Percentiles rank a stretch among this genome's conserved stretches.
These are phyloP conservation scores for Radopholus similis DNA, from an alignment of 1,140 invertebrate species.

Conservation along the genomic window DNA sequence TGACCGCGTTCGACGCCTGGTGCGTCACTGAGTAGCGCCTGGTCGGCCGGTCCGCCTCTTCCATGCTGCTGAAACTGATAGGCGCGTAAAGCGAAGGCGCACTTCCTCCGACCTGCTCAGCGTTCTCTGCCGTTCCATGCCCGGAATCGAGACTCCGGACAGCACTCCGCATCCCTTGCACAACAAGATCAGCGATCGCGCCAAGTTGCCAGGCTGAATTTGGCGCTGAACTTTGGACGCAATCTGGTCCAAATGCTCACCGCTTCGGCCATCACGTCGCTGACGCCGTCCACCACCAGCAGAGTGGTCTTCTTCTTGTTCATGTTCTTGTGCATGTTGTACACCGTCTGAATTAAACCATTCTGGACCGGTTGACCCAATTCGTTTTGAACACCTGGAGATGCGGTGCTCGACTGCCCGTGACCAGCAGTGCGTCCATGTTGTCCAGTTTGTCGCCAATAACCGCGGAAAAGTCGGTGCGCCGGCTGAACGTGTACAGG, in stretches of 20 bases:
- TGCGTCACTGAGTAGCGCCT: slow-evolving; percentile 52
- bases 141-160: slow-evolving; percentile 57
- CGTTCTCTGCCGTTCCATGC: slow-evolving; percentile 59
- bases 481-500: slow-evolving; percentile 51
- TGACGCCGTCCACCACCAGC: slow-evolving; percentile 74
- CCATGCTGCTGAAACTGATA: slow-evolving; percentile 55
- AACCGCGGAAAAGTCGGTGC: slow-evolving; percentile 55
- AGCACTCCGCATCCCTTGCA: slow-evolving; percentile 59
- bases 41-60: slow-evolving; percentile 57
- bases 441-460: slow-evolving; percentile 58
- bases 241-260: slow-evolving; percentile 62
- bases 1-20: not conserved
- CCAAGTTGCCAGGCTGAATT: slow-evolving; percentile 58
- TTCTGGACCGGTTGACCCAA: not conserved
- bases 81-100: not conserved
- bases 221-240: not conserved
- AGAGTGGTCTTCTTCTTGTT: slow-evolving; percentile 77
- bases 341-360: slow-evolving; percentile 65
- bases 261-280: slow-evolving; percentile 70
- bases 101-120: slow-evolving; percentile 41
- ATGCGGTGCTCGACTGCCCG: slow-evolving; percentile 76
- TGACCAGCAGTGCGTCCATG: slow-evolving; percentile 69
- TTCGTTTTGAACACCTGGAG: slow-evolving; percentile 57
- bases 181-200: slow-evolving; percentile 57
- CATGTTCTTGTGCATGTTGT: slow-evolving; percentile 71